Percentiles rank a stretch among this genome's conserved stretches.
Evolutionary conservation across 2,797 vertebrate genomes (phyloP).

Genomic region (Yasuhikotakia modesta): DNA sequence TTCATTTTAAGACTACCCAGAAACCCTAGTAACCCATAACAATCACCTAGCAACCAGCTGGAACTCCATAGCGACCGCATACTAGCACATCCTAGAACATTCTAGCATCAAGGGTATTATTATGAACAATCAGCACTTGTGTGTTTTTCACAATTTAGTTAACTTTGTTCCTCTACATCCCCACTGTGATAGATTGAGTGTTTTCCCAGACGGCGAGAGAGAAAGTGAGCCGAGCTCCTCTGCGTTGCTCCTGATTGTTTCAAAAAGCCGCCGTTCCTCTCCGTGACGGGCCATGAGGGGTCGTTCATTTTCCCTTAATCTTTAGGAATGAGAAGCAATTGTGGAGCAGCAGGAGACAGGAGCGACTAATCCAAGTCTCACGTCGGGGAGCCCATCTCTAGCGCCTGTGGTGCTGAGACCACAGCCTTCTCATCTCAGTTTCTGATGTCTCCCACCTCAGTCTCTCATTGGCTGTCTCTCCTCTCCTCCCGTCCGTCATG

Average conservation of each 20-base stretch:
- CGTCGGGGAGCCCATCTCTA: conserved; percentile 57
- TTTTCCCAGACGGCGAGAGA: neutral
- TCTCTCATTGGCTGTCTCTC: conserved; percentile 39
- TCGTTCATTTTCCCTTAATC: conserved; percentile 75
- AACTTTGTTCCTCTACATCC: neutral
- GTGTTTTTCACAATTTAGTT: neutral
- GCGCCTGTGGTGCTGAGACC: neutral
- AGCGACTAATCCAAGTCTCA: conserved; percentile 76
- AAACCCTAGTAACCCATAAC: neutral
- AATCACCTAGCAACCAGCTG: neutral
- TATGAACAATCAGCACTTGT: neutral
- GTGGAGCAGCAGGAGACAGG: conserved; percentile 67
- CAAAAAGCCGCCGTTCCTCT: conserved; percentile 50
- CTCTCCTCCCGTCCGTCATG: conserved; percentile 5
- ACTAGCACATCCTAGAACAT: neutral
- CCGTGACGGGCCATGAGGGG: conserved; percentile 41
- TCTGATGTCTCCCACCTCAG: conserved; percentile 47
- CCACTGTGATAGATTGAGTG: neutral
- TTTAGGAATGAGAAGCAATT: conserved; percentile 79
- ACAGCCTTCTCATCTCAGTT: conserved; percentile 1
- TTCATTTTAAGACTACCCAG: neutral
- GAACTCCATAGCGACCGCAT: neutral
- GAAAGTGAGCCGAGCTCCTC: neutral
- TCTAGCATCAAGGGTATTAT: neutral
- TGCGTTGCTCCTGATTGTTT: conserved; percentile 51